Conservation (phyloP, 2,113 vertebrate genomes). For the Atractosteus spatula region DNA sequence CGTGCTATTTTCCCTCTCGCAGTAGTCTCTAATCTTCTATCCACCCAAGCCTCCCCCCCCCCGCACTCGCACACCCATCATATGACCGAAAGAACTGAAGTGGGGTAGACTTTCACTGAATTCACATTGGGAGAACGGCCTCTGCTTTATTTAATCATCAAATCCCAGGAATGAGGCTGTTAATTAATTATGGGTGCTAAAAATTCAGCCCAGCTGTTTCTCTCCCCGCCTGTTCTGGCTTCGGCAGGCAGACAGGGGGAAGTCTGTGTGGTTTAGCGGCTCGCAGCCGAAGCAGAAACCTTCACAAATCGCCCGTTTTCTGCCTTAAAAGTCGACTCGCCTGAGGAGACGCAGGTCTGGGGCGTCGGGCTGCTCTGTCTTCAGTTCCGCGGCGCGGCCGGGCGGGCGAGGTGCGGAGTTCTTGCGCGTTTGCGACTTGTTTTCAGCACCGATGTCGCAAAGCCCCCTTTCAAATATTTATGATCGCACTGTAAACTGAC, state of each 20-base stretch:
- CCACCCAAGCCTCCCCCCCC: slow-evolving; percentile 7
- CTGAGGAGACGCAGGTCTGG: slow-evolving; percentile 56
- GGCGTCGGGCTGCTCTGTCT: slow-evolving; percentile 31
- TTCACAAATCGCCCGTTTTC: slow-evolving; percentile 48
- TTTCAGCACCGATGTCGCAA: slow-evolving; percentile 48
- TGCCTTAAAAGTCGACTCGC: slow-evolving; percentile 33
- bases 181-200: slow-evolving; percentile 81
- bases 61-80: slow-evolving; percentile 11
- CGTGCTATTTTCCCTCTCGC: slow-evolving; percentile 55
- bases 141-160: slow-evolving; percentile 76
- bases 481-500: slow-evolving; percentile 47
- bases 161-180: slow-evolving; percentile 71
- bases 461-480: slow-evolving; percentile 48
- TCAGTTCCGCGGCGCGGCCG: slow-evolving; percentile 12
- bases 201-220: slow-evolving; percentile 78
- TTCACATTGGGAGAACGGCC: slow-evolving; percentile 64
- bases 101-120: slow-evolving; percentile 58
- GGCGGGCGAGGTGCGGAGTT: slow-evolving; percentile 24
- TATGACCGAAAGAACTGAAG: slow-evolving; percentile 56
- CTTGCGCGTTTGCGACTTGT: slow-evolving; percentile 33
- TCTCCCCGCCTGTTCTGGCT: slow-evolving; percentile 47
- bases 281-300: slow-evolving; percentile 39
- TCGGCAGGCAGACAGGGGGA: slow-evolving; percentile 51
- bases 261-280: slow-evolving; percentile 46
- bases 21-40: slow-evolving; percentile 55